Evolutionary conservation across 2,797 vertebrate species (phyloP).

Genomic region (Choloepus didactylus): DNA sequence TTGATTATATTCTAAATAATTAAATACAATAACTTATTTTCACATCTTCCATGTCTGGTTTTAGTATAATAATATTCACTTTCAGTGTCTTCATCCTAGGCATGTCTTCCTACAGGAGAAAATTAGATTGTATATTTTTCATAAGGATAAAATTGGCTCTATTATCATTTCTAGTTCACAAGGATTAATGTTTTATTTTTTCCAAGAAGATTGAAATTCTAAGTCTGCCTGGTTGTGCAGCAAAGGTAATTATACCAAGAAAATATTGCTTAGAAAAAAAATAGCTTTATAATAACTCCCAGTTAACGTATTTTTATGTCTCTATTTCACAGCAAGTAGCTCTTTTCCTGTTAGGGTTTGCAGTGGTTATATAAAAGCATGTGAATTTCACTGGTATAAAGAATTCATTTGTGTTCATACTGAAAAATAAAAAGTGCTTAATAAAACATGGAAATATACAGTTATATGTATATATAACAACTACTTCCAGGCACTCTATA

Average conservation of each 20-base stretch:
- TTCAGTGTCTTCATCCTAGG: background rate
- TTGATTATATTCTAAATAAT: slow-evolving; percentile 73
- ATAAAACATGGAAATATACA: slow-evolving; percentile 28
- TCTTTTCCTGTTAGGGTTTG: slow-evolving; percentile 55
- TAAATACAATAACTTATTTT: slow-evolving; percentile 62
- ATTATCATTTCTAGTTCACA: slow-evolving; percentile 63
- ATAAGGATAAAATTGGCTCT: slow-evolving; percentile 59
- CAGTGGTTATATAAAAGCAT: background rate
- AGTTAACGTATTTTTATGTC: slow-evolving; percentile 71
- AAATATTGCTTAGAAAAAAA: slow-evolving; percentile 71
- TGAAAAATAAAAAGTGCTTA: slow-evolving; percentile 35
- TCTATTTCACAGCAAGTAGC: slow-evolving; percentile 39
- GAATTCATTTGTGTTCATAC: background rate
- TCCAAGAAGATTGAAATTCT: slow-evolving; percentile 68
- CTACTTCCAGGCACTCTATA: background rate
- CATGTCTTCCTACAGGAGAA: slow-evolving; percentile 38
- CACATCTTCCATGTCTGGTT: background rate
- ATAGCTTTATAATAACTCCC: background rate
- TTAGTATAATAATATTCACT: slow-evolving; percentile 66
- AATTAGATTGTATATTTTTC: slow-evolving; percentile 71
- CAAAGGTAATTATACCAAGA: slow-evolving; percentile 72
- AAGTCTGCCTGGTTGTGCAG: slow-evolving; percentile 42
- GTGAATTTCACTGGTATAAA: slow-evolving; percentile 59
- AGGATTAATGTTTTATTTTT: slow-evolving; percentile 69
- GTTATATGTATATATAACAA: slow-evolving; percentile 33